Base-by-base conservation (phyloP, 2,113 vertebrate species). In the Callithrix jacchus region DNA sequence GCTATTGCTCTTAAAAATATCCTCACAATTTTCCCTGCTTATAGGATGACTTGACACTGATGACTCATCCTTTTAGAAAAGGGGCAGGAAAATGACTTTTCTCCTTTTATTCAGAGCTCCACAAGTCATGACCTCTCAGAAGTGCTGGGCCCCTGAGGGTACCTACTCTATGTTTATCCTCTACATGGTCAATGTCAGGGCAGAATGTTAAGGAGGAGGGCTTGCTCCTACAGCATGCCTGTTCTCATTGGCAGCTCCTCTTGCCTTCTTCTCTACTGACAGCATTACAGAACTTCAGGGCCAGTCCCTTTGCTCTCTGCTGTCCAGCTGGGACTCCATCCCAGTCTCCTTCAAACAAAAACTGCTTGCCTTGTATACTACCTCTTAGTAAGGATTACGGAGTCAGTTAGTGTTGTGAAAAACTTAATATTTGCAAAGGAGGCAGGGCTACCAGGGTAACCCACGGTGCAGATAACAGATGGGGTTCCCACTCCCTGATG, bases 11-110 rank as follows among this genome's bases (percentile, higher is more conserved):
- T 18, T 45, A 56, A 58, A 83, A 20, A 45, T 70, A 16, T 68
- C 12, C 13, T 68, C 70, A 23, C 0, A 66, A 4, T 35, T 56
- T 66, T 71, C 4, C 20, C 66, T 70, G 45, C 45, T 61, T 17
- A 14, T 42, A 35, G 0, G 25, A 54, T n/a, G 54, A 42, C n/a
- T 49, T 88, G 40, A 12, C 73, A 3, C 14, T 5, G 40, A 52
- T 23, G 21, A 27, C n/a, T 61, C 47, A 20, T 37, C 74, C 21
- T 85, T 89, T n/a, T 71, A 94, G 84, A 95, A 42, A 77, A 20
- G 35, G 5, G 23, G 37, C 52, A 90, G 56, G 45, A 56, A 70
- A 82, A 25, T 30, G 5, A 30, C 23, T 77, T 23, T 71, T 14
- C 18, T 37, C 18, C 32, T 27, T 37, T 68, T 91, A 74, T 70